phyloP scores from a whole-genome alignment of 2,888 invertebrate species.

The Artemia sinica region DNA sequence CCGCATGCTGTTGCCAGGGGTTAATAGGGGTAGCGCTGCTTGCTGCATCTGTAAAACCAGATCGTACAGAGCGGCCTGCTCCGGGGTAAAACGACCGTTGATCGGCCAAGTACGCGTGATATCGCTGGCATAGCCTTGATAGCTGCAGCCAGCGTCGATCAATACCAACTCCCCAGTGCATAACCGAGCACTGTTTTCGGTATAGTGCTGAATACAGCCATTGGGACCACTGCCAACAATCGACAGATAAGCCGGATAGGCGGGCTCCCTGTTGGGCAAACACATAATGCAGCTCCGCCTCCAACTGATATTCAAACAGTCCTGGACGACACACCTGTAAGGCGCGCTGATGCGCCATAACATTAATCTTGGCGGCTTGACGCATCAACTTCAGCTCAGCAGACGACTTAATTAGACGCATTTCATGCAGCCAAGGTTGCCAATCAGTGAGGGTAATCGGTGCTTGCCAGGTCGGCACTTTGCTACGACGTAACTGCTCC shows the following conservation, averaged over 20 bases:
- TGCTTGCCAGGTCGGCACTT: not conserved
- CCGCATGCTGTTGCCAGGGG: slow-evolving; percentile 25
- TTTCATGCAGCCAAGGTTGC: not conserved
- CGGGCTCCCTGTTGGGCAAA: not conserved
- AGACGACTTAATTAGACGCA: not conserved
- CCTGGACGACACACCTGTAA: slow-evolving; percentile 9
- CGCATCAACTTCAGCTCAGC: not conserved
- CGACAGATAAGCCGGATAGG: not conserved
- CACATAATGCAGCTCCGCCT: not conserved
- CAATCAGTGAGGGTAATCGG: not conserved
- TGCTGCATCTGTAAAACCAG: slow-evolving; percentile 32
- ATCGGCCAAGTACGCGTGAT: slow-evolving; percentile 36
- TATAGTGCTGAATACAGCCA: not conserved
- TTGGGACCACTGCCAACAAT: not conserved
- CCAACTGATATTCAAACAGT: slow-evolving; percentile 5
- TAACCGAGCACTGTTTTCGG: not conserved
- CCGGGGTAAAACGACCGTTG: slow-evolving; percentile 30
- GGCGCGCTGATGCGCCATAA: not conserved
- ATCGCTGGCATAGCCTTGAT: slow-evolving; percentile 36
- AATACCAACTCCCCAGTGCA: not conserved
- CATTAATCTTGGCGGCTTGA: not conserved
- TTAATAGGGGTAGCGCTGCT: slow-evolving; percentile 30
- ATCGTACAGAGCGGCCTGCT: slow-evolving; percentile 33
- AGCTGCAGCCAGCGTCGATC: slow-evolving; percentile 30
- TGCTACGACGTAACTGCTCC: not conserved